phyloP scores from a whole-genome alignment of 2,113 vertebrate genomes.

The Clarias batrachus region DNA sequence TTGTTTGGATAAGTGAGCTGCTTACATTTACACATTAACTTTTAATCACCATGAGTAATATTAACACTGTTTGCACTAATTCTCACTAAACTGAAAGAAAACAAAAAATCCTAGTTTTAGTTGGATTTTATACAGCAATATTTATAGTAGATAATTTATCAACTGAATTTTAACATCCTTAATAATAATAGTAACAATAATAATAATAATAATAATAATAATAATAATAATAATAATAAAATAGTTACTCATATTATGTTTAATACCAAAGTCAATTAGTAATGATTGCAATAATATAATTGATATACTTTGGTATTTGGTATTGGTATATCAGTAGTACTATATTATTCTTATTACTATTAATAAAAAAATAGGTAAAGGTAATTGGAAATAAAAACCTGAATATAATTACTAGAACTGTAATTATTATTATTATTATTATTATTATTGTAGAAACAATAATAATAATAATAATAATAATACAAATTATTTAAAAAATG shows the following conservation, averaged over 20 bases:
- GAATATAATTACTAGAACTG: background rate
- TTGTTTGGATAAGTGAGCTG: background rate
- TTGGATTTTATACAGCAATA: background rate
- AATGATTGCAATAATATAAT: background rate
- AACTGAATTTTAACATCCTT: background rate
- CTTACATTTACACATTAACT: background rate
- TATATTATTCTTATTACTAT: background rate
- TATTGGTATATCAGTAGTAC: background rate
- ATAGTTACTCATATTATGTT: too few relatives aligned
- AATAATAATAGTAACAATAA: background rate
- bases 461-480: conserved; percentile 19
- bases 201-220: background rate
- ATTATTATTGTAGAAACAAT: background rate
- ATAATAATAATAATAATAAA: background rate
- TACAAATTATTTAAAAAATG: background rate
- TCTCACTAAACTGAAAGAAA: background rate
- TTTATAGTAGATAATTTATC: background rate
- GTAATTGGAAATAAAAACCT: background rate
- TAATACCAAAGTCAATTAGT: background rate
- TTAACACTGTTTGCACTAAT: background rate
- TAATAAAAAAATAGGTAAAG: background rate
- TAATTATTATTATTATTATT: background rate
- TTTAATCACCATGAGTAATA: background rate
- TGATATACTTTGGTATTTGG: background rate
- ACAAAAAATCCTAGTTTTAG: too few relatives aligned